Conservation (phyloP, 2,888 invertebrate genomes). For the Drosophila longiperda region DNA sequence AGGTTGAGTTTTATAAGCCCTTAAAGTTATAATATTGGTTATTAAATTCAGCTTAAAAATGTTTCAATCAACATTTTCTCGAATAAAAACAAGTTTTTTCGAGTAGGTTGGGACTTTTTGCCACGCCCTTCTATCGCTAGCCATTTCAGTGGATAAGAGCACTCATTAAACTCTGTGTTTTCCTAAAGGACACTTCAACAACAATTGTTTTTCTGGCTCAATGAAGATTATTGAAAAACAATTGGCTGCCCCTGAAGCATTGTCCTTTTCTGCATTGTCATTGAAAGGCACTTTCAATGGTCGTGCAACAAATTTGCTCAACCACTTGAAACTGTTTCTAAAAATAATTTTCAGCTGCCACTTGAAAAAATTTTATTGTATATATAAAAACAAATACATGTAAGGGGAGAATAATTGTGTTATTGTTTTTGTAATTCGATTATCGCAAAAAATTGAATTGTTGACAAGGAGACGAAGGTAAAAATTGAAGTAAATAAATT, state of each 20-base stretch:
- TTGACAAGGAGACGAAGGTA: conserved; percentile 4
- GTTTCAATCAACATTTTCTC: neutral
- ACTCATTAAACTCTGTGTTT: neutral
- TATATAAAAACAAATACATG: conserved; percentile 7
- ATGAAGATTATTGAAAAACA: conserved; percentile 9
- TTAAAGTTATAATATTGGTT: neutral
- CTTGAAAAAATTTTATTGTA: conserved; percentile 48
- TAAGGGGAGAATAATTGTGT: conserved; percentile 35
- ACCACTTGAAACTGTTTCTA: conserved; percentile 50
- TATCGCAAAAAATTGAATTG: conserved; percentile 23
- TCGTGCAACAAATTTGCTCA: conserved; percentile 40
- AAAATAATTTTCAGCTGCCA: conserved; percentile 47
- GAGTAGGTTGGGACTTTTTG: no score
- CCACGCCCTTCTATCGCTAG: neutral
- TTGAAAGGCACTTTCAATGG: conserved; percentile 35
- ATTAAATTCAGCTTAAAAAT: neutral
- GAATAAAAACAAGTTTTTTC: neutral
- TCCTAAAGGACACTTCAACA: neutral
- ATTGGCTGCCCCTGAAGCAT: conserved; percentile 18
- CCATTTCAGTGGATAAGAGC: neutral
- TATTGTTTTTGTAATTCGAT: conserved; percentile 53
- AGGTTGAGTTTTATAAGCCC: neutral
- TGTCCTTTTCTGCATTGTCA: conserved; percentile 14
- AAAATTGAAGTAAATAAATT: conserved; percentile 18
- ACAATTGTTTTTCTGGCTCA: conserved; percentile 2